Base-by-base conservation (phyloP, 2,113 vertebrate species). In the Catagonus wagneri region DNA sequence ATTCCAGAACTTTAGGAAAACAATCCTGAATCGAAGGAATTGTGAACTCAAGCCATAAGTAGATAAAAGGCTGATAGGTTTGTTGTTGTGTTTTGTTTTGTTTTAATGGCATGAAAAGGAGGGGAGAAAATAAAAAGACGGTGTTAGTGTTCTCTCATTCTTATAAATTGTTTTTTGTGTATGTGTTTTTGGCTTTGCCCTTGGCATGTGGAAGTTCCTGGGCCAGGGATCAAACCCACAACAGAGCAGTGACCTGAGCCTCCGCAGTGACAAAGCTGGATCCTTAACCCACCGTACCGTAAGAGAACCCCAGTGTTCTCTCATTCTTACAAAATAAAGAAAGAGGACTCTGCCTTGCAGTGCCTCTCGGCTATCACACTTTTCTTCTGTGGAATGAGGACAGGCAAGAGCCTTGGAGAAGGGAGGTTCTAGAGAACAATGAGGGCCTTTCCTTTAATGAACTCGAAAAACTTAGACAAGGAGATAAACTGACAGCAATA, bases 1-100 rank as follows among this genome's bases (percentile, higher is more conserved):
- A 93, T 50, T 93, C 54, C 54, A 61, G 63, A 79, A 17, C 44
- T 94, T 90, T 69, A 92, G 76, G 27, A 93, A 85, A 83, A 75
- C 23, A 72, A 89, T 83, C n/a, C 50, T 93, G 27, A 76, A 76
- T 89, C 52, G 92, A 39, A 94, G 71, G 52, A 56, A 9, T 75
- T 72, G 22, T 89, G n/a, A 95, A 81, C 29, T 66, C 76, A 72
- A 94, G 44, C 74, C 68, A 56, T 6, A 88, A 50, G 7, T 84
- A 32, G 44, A 32, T 34, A 96, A 95, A 88, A 91, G 32, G 17
- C 50, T 32, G 17, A 96, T n/a, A 54, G 79, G 29, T 72, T 74
- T 12, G 44, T 44, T 44, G 44, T 44, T 44, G 44, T 44, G 44
- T 44, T 44, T 44, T 44, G 44, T 44, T 44, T 44, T 44, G 44